phyloP scores from a whole-genome alignment of 2,113 vertebrate species.

The Pterocles gutturalis region DNA sequence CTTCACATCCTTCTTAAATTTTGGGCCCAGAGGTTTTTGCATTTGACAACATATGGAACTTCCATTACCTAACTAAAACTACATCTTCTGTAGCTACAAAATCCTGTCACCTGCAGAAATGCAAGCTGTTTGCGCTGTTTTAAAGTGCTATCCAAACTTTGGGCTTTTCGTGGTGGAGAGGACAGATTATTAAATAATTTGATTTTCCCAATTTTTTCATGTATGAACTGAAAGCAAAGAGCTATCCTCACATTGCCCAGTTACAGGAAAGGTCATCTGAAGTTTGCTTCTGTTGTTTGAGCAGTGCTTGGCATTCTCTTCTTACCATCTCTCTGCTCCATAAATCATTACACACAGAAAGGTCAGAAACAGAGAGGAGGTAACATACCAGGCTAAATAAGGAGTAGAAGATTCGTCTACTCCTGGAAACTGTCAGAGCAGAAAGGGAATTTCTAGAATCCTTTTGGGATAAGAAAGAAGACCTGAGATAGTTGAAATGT shows the following conservation, averaged over 20 bases:
- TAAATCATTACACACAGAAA: neutral
- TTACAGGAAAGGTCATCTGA: conserved; percentile 18
- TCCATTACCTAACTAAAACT: neutral
- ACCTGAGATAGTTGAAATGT: neutral
- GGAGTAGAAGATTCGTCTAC: neutral
- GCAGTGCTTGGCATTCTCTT: neutral
- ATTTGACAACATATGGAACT: neutral
- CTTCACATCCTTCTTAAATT: too few species aligned
- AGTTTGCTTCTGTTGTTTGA: conserved; percentile 8
- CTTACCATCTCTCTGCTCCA: neutral
- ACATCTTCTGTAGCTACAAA: neutral
- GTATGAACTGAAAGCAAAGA: neutral
- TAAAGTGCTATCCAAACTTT: neutral
- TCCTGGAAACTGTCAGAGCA: conserved; percentile 9
- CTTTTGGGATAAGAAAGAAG: neutral
- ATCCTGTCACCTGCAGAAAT: neutral
- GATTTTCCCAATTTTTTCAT: neutral
- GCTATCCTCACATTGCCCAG: neutral
- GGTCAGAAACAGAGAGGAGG: conserved; percentile 21
- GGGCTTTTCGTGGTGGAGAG: neutral
- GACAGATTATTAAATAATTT: neutral
- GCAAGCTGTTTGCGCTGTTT: neutral
- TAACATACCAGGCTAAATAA: neutral
- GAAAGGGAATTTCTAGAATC: conserved; percentile 3
- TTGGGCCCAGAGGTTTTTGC: neutral